phyloP scores from a whole-genome alignment of 2,888 invertebrate species.

The Acanthosepion esculentum region DNA sequence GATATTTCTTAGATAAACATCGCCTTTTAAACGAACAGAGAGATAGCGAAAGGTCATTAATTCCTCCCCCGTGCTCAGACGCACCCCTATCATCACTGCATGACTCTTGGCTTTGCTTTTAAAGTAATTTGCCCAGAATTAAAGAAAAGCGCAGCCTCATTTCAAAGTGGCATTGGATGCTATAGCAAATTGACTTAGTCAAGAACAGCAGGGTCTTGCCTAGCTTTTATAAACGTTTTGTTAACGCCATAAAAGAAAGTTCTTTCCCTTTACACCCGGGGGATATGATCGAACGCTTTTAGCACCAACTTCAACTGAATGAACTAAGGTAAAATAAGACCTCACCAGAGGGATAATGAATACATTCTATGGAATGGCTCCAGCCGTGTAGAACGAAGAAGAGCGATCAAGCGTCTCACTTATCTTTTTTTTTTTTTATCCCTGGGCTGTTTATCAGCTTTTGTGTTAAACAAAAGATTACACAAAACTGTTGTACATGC shows the following conservation, averaged over 20 bases:
- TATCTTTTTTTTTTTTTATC: neutral
- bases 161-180: neutral
- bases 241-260: neutral
- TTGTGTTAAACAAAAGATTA: neutral
- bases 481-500: neutral
- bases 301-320: neutral
- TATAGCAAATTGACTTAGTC: neutral
- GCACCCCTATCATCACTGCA: neutral
- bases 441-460: neutral
- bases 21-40: neutral
- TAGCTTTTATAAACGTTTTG: constrained; percentile 1
- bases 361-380: neutral
- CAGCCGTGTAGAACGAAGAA: neutral
- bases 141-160: neutral
- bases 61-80: neutral
- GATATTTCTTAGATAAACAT: neutral
- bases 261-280: neutral
- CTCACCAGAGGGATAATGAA: neutral
- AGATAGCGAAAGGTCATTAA: neutral
- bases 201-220: neutral
- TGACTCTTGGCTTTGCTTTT: neutral
- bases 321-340: neutral
- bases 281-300: neutral
- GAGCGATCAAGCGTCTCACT: neutral
- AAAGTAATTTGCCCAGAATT: neutral